Evolutionary conservation across 2,888 invertebrate genomes (phyloP).

Genomic region (Cosmorhoe ocellata): DNA sequence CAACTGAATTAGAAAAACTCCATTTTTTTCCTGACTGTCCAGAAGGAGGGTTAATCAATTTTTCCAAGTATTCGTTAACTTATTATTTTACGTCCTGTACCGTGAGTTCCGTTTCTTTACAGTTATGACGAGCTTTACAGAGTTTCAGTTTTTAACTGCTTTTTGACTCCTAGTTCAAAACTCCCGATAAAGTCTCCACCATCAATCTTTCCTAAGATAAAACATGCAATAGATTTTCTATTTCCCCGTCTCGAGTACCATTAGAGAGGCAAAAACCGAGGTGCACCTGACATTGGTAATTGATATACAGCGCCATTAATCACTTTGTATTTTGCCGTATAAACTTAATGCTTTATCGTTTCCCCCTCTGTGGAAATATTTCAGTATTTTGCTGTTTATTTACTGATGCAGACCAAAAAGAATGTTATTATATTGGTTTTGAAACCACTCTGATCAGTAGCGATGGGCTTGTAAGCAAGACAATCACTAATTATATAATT

Average conservation of each 20-base stretch:
- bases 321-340: constrained; percentile 58
- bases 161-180: constrained; percentile 6
- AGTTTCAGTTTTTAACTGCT: too few species aligned
- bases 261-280: constrained; percentile 60
- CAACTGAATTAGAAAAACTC: too few species aligned
- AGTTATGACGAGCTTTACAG: too few species aligned
- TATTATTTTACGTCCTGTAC: too few species aligned
- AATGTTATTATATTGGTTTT: not conserved
- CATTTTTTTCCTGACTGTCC: too few species aligned
- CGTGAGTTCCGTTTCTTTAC: too few species aligned
- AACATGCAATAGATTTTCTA: constrained; percentile 51
- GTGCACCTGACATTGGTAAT: constrained; percentile 75
- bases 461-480: too few species aligned
- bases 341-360: constrained; percentile 42
- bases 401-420: not conserved
- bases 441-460: too few species aligned
- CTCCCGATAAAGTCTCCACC: constrained; percentile 24
- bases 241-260: constrained; percentile 46
- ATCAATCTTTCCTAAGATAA: constrained; percentile 48
- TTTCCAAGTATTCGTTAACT: too few species aligned
- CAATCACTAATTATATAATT: too few species aligned
- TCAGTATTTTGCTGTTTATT: constrained; percentile 9
- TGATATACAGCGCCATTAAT: constrained; percentile 74
- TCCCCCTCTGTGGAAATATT: constrained; percentile 17
- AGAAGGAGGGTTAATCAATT: too few species aligned